Base-by-base conservation (phyloP, 53 echinoderm and acorn worm species). In the Temnopleurus reevesii region DNA sequence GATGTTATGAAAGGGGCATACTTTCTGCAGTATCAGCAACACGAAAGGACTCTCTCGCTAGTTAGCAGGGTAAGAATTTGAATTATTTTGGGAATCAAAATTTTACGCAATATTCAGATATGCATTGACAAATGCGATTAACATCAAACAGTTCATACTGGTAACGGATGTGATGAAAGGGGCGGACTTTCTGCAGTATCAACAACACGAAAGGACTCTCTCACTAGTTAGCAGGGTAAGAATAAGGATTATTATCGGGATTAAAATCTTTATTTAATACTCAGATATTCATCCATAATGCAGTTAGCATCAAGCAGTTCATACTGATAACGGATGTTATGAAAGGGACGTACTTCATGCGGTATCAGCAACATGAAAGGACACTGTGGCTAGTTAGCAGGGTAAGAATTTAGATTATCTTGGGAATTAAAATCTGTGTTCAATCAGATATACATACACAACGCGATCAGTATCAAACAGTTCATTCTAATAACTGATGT, bases 191-290 rank as follows among this genome's bases (percentile, higher is more conserved):
- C 86, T 95, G 19, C 95, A 96, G 47, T 99, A 99, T 46, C 95
- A 95, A 36, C 92, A 90, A 49, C 87, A 92, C 0, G 93, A 99
- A 53, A 91, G 96, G 55, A 99, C 96, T 17, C 92, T 99, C 24
- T 94, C 99, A 24, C 96, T 99, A 7, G 94, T 99, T 83, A 99
- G 99, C 92, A 92, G 94, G 91, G 99, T 99, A 60, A 94, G 96
- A 81, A 28, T 46, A 34, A 18, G 49, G 49, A n/a, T n/a, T n/a
- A n/a, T n/a, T n/a, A n/a, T n/a, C n/a, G n/a, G n/a, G n/a, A n/a
- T n/a, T n/a, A n/a, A n/a, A n/a, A n/a, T n/a, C 99, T 4, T 99
- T 99, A 85, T 93, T 99, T 10, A 96, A 99, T 79, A 96, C 99
- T 12, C 99, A 99, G 91, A 89, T 99, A 49, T 99, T 94, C 90